A percentile compares a stretch with the other conserved stretches of the same genome.
These are phyloP conservation scores for Cliona cf. orientalis DNA, from an alignment of 37 sponge, comb jelly and placozoan genomes.

Conservation along the genomic window DNA sequence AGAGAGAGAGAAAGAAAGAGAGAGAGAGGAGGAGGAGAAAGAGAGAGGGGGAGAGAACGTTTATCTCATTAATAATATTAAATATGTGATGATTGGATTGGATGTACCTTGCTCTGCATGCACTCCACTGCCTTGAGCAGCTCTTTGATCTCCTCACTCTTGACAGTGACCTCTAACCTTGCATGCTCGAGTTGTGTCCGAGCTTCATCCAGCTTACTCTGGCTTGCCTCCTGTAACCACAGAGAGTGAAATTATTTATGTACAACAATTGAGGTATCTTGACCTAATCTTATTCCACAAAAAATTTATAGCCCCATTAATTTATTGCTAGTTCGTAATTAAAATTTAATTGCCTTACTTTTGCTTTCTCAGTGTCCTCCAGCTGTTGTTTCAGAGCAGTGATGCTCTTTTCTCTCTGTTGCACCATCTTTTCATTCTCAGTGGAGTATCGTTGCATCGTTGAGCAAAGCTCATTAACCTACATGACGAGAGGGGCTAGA, in stretches of 20 bases:
- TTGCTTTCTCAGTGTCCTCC: slow-evolving; percentile 4
- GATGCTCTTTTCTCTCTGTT: slow-evolving; percentile 43
- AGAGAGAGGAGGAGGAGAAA: too few relatives aligned
- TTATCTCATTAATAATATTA: too few relatives aligned
- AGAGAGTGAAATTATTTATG: too few relatives aligned
- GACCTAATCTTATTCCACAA: not conserved
- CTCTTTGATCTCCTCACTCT: slow-evolving; percentile 34
- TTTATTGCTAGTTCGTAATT: not conserved
- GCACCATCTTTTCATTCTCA: slow-evolving; percentile 49
- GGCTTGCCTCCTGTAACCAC: slow-evolving; percentile 2
- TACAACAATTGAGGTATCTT: not conserved
- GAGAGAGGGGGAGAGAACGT: too few relatives aligned
- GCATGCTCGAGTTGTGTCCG: not conserved
- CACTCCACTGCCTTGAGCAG: slow-evolving; percentile 30
- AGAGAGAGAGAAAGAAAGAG: too few relatives aligned
- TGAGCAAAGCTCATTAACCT: slow-evolving; percentile 47
- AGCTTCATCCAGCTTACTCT: not conserved
- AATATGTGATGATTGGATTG: too few relatives aligned
- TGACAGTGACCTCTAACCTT: slow-evolving; percentile 3
- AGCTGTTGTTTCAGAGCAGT: slow-evolving; percentile 27
- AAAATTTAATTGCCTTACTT: slow-evolving; percentile 11
- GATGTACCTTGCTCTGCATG: slow-evolving; percentile 17
- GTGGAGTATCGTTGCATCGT: slow-evolving; percentile 47
- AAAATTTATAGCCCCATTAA: not conserved
- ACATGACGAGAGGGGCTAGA: too few relatives aligned